Evolutionary conservation across 1,140 invertebrate species (phyloP), one percentile per base, ranked within the genome.

Genomic region (Heliconius eleuchia): DNA sequence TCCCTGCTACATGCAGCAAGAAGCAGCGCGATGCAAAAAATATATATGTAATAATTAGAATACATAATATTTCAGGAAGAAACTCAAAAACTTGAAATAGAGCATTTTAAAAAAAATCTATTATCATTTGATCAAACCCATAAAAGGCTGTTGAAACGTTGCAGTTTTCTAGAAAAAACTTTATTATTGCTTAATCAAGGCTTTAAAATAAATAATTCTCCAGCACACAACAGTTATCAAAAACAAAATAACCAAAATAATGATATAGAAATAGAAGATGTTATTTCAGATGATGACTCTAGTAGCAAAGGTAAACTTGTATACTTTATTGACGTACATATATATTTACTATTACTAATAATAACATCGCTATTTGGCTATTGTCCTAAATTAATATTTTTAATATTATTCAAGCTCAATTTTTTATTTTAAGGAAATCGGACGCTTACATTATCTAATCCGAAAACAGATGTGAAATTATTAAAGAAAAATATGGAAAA

Each of bases 181-280:
- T 76, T 93, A 27, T 57, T 92, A n/a, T 76, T 88, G 46, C 66
- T 91, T 71, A 94, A 89, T 85, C 90, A 92, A 79, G 89, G 86
- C 8, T 88, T 89, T 73, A 84, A 86, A 66, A 80, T 85, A 80
- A 77, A 80, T 27, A 52, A 60, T 71, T 42, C 74, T 55, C 16
- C 57, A 71, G n/a, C 37, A 78, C 71, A 77, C 55, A 42, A 77
- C 55, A 42, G 27, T 34, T 46, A 60, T 73, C 55, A 37, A 34
- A 46, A 39, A 71, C 50, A 76, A 57, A 19, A 75, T 74, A 75
- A 60, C 2, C n/a, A 74, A 52, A 66, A 57, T 46, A 50, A 73
- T n/a, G 46, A 76, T 57, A 4, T 80, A n/a, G 46, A 74, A 73
- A 46, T 90, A 71, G 85, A 91, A 86, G 87, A 92, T 75, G 72